phyloP scores from a whole-genome alignment of 2,113 vertebrate species.

The Telmatochromis sp. region DNA sequence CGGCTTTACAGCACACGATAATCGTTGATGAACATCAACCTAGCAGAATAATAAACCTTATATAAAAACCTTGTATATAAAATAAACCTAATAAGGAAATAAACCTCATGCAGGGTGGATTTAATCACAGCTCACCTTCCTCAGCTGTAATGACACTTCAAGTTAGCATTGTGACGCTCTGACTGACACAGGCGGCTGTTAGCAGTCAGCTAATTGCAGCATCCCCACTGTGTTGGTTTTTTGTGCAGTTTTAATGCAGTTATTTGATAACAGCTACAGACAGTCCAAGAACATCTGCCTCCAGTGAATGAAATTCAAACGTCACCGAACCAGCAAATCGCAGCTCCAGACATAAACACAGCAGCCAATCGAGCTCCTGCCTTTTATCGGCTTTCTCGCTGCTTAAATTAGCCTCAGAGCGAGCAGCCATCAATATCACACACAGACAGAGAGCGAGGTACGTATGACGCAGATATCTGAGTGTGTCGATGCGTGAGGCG shows the following conservation, averaged over 20 bases:
- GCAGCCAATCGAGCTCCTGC: rapidly evolving
- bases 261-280: background rate
- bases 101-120: background rate
- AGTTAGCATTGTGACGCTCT: background rate
- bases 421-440: rapidly evolving
- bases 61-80: background rate
- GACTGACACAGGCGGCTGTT: background rate
- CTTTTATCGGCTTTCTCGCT: background rate
- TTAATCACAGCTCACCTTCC: background rate
- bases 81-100: background rate
- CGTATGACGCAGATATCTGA: background rate
- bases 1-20: background rate
- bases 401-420: background rate
- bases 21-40: background rate
- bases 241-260: background rate
- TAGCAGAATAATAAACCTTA: rapidly evolving
- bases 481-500: background rate
- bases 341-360: background rate
- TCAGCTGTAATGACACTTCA: background rate
- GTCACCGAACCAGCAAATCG: rapidly evolving
- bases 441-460: background rate
- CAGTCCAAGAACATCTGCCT: background rate
- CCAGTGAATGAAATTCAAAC: background rate
- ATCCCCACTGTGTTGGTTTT: background rate
- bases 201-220: background rate